These are phyloP conservation scores for Calyptomena viridis DNA, from an alignment of 2,113 vertebrate species.

Conservation along the genomic window DNA sequence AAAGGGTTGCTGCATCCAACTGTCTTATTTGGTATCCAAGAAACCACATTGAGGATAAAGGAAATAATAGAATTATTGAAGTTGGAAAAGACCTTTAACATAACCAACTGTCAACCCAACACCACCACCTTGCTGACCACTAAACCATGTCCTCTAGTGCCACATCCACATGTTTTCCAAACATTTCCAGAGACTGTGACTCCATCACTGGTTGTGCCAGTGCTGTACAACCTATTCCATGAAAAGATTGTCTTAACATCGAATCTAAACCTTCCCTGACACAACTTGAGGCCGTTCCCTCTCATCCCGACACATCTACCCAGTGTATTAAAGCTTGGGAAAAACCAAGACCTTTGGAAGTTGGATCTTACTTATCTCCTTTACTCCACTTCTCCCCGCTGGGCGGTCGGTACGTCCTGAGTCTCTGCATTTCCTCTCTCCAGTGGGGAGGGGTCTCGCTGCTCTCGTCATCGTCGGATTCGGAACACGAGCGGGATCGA, in stretches of 20 bases:
- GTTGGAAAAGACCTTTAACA: not conserved
- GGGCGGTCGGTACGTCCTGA: constrained; percentile 82
- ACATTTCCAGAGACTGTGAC: not conserved
- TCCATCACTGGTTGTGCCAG: not conserved
- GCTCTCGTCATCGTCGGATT: constrained; percentile 85
- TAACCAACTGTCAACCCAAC: not conserved
- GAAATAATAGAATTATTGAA: not conserved
- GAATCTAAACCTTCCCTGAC: not conserved
- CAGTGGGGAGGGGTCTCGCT: constrained; percentile 98
- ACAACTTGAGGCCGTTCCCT: not conserved
- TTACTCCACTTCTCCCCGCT: constrained; percentile 93
- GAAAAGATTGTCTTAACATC: no score
- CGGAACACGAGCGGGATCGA: constrained; percentile 88
- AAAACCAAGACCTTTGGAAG: fast-evolving
- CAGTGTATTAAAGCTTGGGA: fast-evolving
- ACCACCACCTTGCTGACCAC: not conserved
- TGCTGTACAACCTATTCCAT: not conserved
- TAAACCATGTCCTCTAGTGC: not conserved
- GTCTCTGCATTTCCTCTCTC: constrained; percentile 96
- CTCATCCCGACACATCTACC: not conserved
- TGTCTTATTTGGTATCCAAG: not conserved
- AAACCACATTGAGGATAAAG: not conserved
- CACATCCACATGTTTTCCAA: not conserved
- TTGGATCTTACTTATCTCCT: constrained; percentile 87
- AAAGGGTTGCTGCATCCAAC: not conserved